These are phyloP conservation scores for Lithodes maja DNA, from an alignment of 2,888 invertebrate species.

Conservation along the genomic window DNA sequence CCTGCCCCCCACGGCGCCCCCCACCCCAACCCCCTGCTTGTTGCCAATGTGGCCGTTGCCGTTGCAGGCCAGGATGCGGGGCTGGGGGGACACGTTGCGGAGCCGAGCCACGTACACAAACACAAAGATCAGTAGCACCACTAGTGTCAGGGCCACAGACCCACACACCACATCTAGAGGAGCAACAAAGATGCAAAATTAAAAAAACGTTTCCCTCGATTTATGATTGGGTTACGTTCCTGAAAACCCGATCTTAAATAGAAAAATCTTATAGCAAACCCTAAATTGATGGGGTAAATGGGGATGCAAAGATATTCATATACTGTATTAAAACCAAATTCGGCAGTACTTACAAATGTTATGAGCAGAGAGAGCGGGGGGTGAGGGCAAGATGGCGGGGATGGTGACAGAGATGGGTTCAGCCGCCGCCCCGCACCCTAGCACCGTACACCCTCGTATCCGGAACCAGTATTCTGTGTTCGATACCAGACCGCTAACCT, in stretches of 20 bases:
- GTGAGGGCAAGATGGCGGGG: conserved; percentile 44
- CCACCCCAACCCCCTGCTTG: conserved; percentile 31
- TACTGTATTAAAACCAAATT: too few species aligned
- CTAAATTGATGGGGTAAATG: too few species aligned
- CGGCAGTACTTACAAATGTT: conserved; percentile 46
- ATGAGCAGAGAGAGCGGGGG: conserved; percentile 33
- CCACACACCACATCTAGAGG: conserved; percentile 56
- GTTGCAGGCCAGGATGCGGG: conserved; percentile 53
- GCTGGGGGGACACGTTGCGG: conserved; percentile 48
- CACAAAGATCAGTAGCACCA: conserved; percentile 28
- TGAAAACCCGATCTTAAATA: too few species aligned
- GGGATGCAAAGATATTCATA: too few species aligned
- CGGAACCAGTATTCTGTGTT: conserved; percentile 77
- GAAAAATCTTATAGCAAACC: background rate
- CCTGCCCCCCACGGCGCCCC: conserved; percentile 27
- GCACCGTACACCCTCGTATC: conserved; percentile 77
- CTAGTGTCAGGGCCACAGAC: conserved; percentile 38
- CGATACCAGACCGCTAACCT: conserved; percentile 75
- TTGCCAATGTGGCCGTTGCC: conserved; percentile 63
- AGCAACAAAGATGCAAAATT: background rate
- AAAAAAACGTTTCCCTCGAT: background rate
- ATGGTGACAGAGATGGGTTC: conserved; percentile 55
- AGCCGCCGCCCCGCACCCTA: conserved; percentile 72
- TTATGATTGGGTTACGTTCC: too few species aligned
- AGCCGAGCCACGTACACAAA: conserved; percentile 49